These are phyloP conservation scores for Megalonaias nervosa DNA, from an alignment of 1,140 invertebrate genomes.

Conservation along the genomic window DNA sequence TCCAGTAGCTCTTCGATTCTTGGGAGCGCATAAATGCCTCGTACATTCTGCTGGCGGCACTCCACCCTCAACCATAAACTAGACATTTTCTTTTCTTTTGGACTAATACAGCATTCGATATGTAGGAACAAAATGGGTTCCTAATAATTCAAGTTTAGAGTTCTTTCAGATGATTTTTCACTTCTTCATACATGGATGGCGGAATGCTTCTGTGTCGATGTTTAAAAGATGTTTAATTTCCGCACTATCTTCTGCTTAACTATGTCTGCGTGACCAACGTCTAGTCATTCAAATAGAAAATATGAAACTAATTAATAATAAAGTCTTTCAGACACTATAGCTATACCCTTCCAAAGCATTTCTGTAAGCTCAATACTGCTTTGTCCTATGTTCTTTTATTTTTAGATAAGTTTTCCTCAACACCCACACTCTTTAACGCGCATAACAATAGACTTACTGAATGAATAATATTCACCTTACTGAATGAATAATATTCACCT, in stretches of 20 bases:
- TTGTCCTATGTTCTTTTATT: too few species aligned
- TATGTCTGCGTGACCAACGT: background rate
- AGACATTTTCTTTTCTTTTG: background rate
- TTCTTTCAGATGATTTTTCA: slow-evolving; percentile 8
- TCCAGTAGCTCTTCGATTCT: slow-evolving; percentile 2
- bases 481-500: slow-evolving; percentile 68
- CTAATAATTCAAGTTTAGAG: background rate
- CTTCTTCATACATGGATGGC: background rate
- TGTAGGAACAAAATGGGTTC: background rate
- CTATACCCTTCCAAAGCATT: too few species aligned
- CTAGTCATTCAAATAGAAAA: background rate
- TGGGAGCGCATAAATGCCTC: slow-evolving; percentile 1
- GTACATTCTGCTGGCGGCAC: slow-evolving; percentile 3
- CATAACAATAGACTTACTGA: slow-evolving; percentile 54
- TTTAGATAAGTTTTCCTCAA: too few species aligned
- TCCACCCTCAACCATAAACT: background rate
- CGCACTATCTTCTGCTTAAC: background rate
- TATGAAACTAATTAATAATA: background rate
- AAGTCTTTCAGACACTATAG: too few species aligned
- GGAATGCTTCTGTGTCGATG: slow-evolving; percentile 8
- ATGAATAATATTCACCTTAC: slow-evolving; percentile 70
- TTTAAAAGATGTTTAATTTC: background rate
- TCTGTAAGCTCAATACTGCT: too few species aligned
- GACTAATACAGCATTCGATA: background rate
- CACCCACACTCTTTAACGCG: too few species aligned